Evolutionary conservation across 2,113 vertebrate genomes (phyloP).

Genomic region (Pheucticus melanocephalus): DNA sequence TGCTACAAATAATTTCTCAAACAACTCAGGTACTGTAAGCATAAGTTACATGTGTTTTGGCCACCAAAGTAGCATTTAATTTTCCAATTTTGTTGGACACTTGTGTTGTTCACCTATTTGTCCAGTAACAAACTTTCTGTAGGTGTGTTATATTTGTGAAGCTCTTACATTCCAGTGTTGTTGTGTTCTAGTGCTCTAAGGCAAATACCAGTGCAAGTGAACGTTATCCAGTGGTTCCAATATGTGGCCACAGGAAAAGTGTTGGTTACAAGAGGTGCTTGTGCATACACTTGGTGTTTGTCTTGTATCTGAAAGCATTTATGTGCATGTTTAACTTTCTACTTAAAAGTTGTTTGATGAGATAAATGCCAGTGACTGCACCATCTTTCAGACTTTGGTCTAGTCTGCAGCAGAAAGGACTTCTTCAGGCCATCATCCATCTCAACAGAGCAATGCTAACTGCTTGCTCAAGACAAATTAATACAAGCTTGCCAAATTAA

Average conservation of each 20-base stretch:
- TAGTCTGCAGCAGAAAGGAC: background rate
- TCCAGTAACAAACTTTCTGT: background rate
- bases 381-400: background rate
- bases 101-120: background rate
- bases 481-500: background rate
- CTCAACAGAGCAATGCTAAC: background rate
- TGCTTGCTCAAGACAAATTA: background rate
- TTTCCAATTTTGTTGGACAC: background rate
- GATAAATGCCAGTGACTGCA: background rate
- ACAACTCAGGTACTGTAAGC: background rate
- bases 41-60: background rate
- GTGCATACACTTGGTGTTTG: background rate
- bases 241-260: background rate
- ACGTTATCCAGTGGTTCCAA: background rate
- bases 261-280: constrained; percentile 15
- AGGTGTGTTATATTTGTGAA: background rate
- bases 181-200: background rate
- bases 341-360: background rate
- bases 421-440: background rate
- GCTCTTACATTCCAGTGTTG: background rate
- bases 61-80: background rate
- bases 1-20: background rate
- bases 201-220: background rate
- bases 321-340: background rate
- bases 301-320: background rate